Conservation (phyloP, 92 coral and sea anemone genomes). For the Hydrozoanthus gracilis region DNA sequence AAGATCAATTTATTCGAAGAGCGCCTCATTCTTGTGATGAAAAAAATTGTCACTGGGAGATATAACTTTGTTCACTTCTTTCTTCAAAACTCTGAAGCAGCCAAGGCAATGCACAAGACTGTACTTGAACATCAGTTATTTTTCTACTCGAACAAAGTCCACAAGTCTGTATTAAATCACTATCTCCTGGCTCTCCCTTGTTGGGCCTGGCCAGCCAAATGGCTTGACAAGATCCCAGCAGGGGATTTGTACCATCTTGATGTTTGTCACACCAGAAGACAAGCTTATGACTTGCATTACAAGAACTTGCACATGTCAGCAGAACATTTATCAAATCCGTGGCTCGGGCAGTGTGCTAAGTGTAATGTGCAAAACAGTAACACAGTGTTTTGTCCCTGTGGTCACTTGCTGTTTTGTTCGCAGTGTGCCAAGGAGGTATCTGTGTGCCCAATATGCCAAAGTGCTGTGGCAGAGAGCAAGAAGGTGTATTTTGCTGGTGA, state of each 20-base stretch:
- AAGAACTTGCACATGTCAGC: constrained; percentile 51
- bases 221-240: constrained; percentile 87
- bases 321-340: constrained; percentile 59
- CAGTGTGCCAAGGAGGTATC: constrained; percentile 71
- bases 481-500: constrained; percentile 88
- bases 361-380: constrained; percentile 75
- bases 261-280: constrained; percentile 92
- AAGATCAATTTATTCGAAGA: constrained; percentile 97
- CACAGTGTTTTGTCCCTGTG: constrained; percentile 93
- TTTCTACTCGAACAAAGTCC: constrained; percentile 94
- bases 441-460: constrained; percentile 79
- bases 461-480: constrained; percentile 74
- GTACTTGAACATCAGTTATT: constrained; percentile 96
- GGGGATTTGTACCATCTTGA: constrained; percentile 95
- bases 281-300: constrained; percentile 92
- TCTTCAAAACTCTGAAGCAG: constrained; percentile 88
- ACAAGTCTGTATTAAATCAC: constrained; percentile 91
- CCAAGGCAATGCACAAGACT: constrained; percentile 98
- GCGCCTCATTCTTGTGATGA: constrained; percentile 94
- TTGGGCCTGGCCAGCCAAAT: constrained; percentile 99
- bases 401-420: constrained; percentile 82
- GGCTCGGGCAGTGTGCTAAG: constrained; percentile 78
- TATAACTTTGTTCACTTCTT: constrained; percentile 95
- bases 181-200: constrained; percentile 94
- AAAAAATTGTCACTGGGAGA: constrained; percentile 70